phyloP scores from a whole-genome alignment of 2,888 invertebrate species.

The Holacanthella duospinosa region DNA sequence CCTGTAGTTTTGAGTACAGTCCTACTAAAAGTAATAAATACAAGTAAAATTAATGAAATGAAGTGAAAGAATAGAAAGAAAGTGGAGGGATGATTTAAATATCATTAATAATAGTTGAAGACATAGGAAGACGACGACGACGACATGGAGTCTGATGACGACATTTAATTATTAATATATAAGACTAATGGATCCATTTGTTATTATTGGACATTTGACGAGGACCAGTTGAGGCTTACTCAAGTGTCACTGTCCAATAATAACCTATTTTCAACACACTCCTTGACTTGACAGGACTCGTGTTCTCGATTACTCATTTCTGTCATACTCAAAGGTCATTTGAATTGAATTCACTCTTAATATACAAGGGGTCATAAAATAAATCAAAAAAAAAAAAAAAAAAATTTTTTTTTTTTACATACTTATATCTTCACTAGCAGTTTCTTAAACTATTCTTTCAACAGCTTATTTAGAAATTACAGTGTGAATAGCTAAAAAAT shows the following conservation, averaged over 20 bases:
- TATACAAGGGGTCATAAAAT: too few species aligned
- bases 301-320: too few species aligned
- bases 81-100: conserved; percentile 2
- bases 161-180: neutral
- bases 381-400: too few species aligned
- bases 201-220: neutral
- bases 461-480: too few species aligned
- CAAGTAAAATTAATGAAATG: neutral
- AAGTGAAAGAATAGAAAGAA: neutral
- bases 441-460: too few species aligned
- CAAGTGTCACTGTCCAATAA: neutral
- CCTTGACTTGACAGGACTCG: neutral
- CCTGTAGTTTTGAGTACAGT: too few species aligned
- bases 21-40: too few species aligned
- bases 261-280: neutral
- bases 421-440: too few species aligned
- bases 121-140: neutral
- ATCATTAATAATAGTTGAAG: conserved; percentile 1
- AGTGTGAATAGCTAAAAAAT: too few species aligned
- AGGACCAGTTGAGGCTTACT: too few species aligned
- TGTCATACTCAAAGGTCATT: neutral
- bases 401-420: too few species aligned
- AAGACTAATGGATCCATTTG: neutral
- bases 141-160: neutral
- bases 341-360: neutral